A percentile compares a stretch with the other conserved stretches of the same genome.
Conservation (phyloP, 1,140 invertebrate species). For the Anadara kagoshimensis region DNA sequence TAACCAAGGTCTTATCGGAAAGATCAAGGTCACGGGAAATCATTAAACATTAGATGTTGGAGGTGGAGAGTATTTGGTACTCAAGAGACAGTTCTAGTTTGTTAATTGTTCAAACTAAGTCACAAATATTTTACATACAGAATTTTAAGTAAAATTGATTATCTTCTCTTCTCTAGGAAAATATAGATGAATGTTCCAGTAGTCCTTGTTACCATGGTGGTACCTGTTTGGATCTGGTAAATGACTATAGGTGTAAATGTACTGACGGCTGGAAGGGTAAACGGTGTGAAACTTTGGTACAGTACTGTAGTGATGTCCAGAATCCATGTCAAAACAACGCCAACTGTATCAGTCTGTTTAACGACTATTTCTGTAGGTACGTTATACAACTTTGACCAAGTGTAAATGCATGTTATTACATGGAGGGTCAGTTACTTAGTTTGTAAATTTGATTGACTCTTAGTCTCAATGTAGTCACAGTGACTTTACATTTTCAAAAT, state of each 20-base stretch:
- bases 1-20: too few species aligned
- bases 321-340: conserved; percentile 90
- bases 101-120: too few species aligned
- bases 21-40: too few species aligned
- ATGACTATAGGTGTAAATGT: conserved; percentile 89
- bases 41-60: too few species aligned
- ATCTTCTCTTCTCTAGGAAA: conserved; percentile 18
- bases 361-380: conserved; percentile 89
- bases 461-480: too few species aligned
- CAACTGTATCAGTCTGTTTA: conserved; percentile 84
- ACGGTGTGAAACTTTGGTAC: conserved; percentile 90
- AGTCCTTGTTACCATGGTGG: conserved; percentile 92
- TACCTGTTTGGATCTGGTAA: conserved; percentile 87
- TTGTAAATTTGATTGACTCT: too few species aligned
- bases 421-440: too few species aligned
- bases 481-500: too few species aligned
- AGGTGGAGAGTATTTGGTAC: too few species aligned
- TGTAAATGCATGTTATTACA: conserved; percentile 89
- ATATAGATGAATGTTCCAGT: conserved; percentile 90
- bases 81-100: too few species aligned
- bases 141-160: not conserved
- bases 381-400: conserved; percentile 76
- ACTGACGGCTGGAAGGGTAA: conserved; percentile 86
- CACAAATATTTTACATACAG: not conserved
- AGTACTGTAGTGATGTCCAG: conserved; percentile 86